Evolutionary conservation across 2,888 invertebrate genomes (phyloP), one percentile per base, ranked within the genome.

Genomic region (Arrhopalites spinosus): DNA sequence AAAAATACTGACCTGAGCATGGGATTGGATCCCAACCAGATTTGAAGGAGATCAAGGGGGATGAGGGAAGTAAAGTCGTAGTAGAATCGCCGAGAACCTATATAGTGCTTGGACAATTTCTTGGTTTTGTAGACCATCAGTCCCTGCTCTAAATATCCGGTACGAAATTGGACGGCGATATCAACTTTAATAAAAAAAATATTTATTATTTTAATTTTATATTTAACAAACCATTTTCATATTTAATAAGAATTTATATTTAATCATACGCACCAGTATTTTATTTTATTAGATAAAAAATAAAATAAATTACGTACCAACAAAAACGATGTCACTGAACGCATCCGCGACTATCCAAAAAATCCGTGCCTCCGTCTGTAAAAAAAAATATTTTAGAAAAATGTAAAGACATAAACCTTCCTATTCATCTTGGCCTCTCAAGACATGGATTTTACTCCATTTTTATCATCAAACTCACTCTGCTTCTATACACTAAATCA

Each of bases 91-190:
- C 91, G 90, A 43, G 96, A 95, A 81, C 90, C 89, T 81, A 95
- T 87, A 86, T 97, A 97, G 85, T 96, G 95, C 81, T 91, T 91
- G 75, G 96, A 94, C 79, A 97, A 88, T 85, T 96, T 96, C 85
- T 90, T 92, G 78, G 92, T 92, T 86, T 97, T 93, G 87, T 95
- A 96, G 59, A 97, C 93, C 92, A 96, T 95, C 25, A 96, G 89
- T 56, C 96, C 97, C 85, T 95, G 95, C 86, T 97, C 96, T 84
- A 97, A 87, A 86, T 96, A 97, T 23, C 97, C 97, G 63, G 97
- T 97, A 80, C 97, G 89, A 83, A 97, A 90, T 86, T 97, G 97
- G 78, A 96, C 94, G 73, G 91, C 89, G 82, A 97, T 91, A 87
- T 98, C 97, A 81, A 93, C 50, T 50, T 5, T 50, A 15, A 50